Base-by-base conservation (phyloP, 2,113 vertebrate species). In the Anseranas semipalmata region DNA sequence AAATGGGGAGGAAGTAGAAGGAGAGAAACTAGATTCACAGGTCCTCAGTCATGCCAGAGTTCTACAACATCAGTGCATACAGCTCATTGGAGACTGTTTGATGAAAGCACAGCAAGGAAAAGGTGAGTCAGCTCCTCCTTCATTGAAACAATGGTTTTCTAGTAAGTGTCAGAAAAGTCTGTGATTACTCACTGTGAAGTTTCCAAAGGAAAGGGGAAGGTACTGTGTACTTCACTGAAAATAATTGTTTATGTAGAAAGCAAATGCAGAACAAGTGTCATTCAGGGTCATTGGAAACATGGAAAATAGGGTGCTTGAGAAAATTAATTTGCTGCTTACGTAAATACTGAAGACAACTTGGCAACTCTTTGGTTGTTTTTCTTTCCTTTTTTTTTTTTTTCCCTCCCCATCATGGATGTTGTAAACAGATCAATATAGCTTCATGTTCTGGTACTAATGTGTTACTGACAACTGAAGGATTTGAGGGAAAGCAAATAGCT, bases 31-130 rank as follows among this genome's bases (percentile, higher is more conserved):
- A 55, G 98, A 98, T 59, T 25, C 96, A 3, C 73, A 68, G 89
- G 85, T 97, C 20, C 72, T 97, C 50, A 68, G 83, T 53, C 97
- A 96, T 33, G 99, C 99, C n/a, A 87, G 85, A 7, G 60, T 55
- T 52, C 97, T 99, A 90, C 99, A 99, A 92, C 98, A 98, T 7
- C 98, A 98, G 93, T 99, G 99, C 97, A 98, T 99, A 16, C 98
- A 99, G 79, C 99, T 99, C 84, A 98, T 99, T 2, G 99, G 99
- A 9, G 99, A 99, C 80, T 99, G 99, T 95, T 92, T 99, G 96
- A 98, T 99, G 96, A 99, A 99, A 97, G 99, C 99, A 0, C 99
- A 99, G 96, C 98, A 98, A 0, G 99, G 98, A 66, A 99, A 99
- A 98, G 99, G 99, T 99, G 84, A 92, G 81, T 37, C 55, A 92